These are phyloP conservation scores for Salvelinus fontinalis DNA, from an alignment of 2,113 vertebrate genomes.

Conservation along the genomic window DNA sequence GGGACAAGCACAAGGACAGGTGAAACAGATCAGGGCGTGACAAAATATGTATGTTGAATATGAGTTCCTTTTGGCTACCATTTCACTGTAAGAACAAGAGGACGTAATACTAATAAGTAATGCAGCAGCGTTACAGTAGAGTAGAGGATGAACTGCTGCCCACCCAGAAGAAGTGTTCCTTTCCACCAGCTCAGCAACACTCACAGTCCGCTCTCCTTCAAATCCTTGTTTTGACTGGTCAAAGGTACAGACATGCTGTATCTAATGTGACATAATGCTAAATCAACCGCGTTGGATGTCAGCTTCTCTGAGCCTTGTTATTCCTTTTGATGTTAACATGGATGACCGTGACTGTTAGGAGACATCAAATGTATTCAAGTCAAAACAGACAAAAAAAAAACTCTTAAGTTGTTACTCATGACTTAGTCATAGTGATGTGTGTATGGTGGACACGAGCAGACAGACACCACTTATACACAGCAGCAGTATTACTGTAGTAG, in stretches of 20 bases:
- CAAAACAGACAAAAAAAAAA: background rate
- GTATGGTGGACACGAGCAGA: background rate
- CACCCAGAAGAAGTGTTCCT: background rate
- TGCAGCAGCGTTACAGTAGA: background rate
- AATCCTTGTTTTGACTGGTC: background rate
- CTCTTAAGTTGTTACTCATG: background rate
- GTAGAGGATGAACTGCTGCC: background rate
- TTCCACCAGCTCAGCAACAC: background rate
- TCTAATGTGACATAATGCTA: background rate
- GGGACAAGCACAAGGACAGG: no score
- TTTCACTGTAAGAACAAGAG: constrained; percentile 1
- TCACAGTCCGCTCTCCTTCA: constrained; percentile 1
- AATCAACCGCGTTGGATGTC: background rate
- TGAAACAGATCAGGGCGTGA: no score
- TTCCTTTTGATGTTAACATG: background rate
- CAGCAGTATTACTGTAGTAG: no score
- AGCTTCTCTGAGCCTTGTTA: background rate
- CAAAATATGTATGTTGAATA: background rate
- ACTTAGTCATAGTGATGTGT: background rate
- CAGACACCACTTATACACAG: background rate
- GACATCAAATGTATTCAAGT: background rate
- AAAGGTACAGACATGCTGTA: background rate
- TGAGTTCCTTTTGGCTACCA: background rate
- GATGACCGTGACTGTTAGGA: constrained; percentile 8
- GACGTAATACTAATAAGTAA: background rate